Percentiles rank a stretch among this genome's conserved stretches.
Conservation (phyloP, 2,888 invertebrate species). For the Micropterix aruncella region DNA sequence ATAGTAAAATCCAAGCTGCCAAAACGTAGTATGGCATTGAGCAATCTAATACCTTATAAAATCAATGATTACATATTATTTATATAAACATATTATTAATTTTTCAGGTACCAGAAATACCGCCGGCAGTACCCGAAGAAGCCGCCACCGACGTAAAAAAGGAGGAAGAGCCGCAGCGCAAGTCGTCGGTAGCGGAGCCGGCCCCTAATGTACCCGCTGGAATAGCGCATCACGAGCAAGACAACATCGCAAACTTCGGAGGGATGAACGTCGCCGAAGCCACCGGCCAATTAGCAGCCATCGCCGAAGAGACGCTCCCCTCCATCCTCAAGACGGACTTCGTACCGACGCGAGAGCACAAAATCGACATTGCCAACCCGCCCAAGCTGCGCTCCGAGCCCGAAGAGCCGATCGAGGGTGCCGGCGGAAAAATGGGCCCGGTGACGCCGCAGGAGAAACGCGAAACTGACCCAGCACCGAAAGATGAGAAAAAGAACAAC, state of each 20-base stretch:
- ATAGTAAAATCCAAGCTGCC: too few species aligned
- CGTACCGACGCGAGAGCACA: conserved; percentile 22
- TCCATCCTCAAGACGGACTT: neutral
- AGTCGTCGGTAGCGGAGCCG: conserved; percentile 5
- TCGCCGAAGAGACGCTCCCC: neutral
- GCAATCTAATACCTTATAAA: too few species aligned
- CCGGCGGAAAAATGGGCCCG: conserved; percentile 6
- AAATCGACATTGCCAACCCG: conserved; percentile 24
- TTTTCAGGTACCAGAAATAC: conserved; percentile 13
- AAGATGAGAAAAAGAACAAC: conserved; percentile 14
- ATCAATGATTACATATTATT: too few species aligned
- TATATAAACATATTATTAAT: too few species aligned
- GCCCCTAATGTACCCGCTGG: too few species aligned
- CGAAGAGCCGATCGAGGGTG: conserved; percentile 4
- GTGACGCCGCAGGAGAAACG: conserved; percentile 14
- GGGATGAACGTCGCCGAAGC: neutral
- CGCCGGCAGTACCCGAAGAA: conserved; percentile 17
- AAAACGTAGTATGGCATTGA: too few species aligned
- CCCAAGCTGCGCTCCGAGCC: conserved; percentile 17
- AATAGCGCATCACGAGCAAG: too few species aligned
- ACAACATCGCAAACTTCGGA: too few species aligned
- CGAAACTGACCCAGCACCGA: conserved; percentile 17
- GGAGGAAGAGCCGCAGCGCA: conserved; percentile 5
- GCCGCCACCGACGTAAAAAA: conserved; percentile 16
- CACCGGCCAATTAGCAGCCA: neutral